Conservation (phyloP, 37 sponge, comb jelly and placozoan species). For the Aphrocallistes beatrix region DNA sequence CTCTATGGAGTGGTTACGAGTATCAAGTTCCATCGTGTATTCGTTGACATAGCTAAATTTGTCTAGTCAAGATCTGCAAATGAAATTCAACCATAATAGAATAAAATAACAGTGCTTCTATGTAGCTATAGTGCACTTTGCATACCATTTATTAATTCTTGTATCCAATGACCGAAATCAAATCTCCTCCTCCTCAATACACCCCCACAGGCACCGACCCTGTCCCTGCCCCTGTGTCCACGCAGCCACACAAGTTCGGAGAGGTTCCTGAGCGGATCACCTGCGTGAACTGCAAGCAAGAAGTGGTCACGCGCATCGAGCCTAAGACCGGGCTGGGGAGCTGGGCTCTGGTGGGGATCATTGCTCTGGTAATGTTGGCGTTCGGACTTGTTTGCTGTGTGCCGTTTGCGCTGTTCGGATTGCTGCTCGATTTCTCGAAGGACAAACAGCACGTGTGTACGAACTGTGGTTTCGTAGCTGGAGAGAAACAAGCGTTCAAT, state of each 20-base stretch:
- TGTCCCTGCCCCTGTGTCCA: neutral
- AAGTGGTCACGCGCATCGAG: neutral
- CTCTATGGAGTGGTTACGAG: too few species aligned
- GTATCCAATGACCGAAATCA: too few species aligned
- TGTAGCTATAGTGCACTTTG: too few species aligned
- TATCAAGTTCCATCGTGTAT: too few species aligned
- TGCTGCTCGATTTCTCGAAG: neutral
- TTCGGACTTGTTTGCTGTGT: neutral
- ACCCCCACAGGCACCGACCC: too few species aligned
- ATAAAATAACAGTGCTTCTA: too few species aligned
- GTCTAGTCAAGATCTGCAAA: too few species aligned
- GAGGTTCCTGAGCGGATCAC: neutral
- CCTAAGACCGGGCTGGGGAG: neutral
- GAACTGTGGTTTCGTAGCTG: neutral
- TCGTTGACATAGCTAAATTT: too few species aligned
- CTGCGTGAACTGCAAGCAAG: constrained; percentile 6
- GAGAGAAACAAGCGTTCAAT: neutral
- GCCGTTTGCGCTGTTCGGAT: neutral
- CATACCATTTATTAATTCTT: too few species aligned
- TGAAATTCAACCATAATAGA: too few species aligned
- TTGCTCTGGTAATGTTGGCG: neutral
- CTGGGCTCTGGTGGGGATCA: neutral
- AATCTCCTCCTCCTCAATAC: too few species aligned
- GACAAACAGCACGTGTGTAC: neutral
- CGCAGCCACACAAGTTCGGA: neutral